Evolutionary conservation across 2,888 invertebrate species (phyloP).

Genomic region (Tinea pellionella): DNA sequence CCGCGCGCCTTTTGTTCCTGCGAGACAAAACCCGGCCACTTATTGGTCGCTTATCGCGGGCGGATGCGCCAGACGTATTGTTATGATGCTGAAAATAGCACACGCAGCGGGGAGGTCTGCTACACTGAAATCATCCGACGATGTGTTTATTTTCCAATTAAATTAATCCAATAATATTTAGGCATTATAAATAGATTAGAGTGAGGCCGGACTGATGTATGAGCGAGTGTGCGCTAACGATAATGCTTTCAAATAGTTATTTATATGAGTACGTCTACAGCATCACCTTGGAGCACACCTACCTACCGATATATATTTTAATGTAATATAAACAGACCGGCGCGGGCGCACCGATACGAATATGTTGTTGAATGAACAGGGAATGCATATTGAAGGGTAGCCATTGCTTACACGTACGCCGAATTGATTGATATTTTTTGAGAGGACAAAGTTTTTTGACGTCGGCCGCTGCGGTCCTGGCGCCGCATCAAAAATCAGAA

Average conservation of each 20-base stretch:
- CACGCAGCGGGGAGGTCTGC: conserved; percentile 15
- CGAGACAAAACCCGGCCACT: background rate
- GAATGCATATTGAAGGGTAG: background rate
- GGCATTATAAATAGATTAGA: conserved; percentile 16
- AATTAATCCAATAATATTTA: conserved; percentile 18
- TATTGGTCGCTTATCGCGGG: background rate
- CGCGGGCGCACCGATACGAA: no score
- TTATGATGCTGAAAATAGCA: conserved; percentile 11
- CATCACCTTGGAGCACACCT: background rate
- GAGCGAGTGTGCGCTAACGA: conserved; percentile 2
- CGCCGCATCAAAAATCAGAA: conserved; percentile 36
- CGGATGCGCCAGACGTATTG: conserved; percentile 1
- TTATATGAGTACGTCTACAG: background rate
- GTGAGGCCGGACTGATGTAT: conserved; percentile 12
- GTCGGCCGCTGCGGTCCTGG: conserved; percentile 17
- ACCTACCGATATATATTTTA: background rate
- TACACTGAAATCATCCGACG: background rate
- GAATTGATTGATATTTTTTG: conserved; percentile 8
- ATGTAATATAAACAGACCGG: background rate
- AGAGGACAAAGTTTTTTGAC: conserved; percentile 19
- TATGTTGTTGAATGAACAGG: background rate
- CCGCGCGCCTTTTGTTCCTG: background rate
- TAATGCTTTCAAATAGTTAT: conserved; percentile 5
- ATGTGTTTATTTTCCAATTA: conserved; percentile 17
- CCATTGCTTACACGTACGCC: background rate